A percentile compares a stretch with the other conserved stretches of the same genome.
phyloP scores from a whole-genome alignment of 1,140 invertebrate species.

The Ctenoplectra terminalis region DNA sequence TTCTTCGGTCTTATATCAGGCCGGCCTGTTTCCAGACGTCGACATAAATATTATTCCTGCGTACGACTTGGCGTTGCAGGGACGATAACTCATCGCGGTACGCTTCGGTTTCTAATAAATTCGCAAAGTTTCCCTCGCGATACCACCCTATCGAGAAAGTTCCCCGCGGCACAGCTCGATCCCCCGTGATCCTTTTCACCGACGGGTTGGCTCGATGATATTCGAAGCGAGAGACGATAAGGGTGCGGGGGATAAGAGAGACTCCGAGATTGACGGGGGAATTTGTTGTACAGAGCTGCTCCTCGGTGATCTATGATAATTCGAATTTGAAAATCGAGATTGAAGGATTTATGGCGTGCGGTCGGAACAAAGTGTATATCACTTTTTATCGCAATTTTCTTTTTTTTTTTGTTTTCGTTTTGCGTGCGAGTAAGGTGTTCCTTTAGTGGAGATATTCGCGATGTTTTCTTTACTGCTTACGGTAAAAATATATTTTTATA shows the following conservation, averaged over 20 bases:
- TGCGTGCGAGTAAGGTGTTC: not conserved
- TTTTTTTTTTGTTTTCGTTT: not conserved
- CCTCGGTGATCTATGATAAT: not conserved
- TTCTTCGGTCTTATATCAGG: constrained; percentile 21
- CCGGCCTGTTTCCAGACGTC: not conserved
- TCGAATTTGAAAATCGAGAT: constrained; percentile 3
- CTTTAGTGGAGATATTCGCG: too few species aligned
- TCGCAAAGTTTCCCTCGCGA: constrained; percentile 43
- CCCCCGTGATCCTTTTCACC: not conserved
- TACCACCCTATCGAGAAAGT: constrained; percentile 30
- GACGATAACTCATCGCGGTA: constrained; percentile 43
- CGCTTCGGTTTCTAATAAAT: constrained; percentile 46
- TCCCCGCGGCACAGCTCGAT: not conserved
- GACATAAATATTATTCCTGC: constrained; percentile 41
- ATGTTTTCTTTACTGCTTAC: too few species aligned
- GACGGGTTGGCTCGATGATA: constrained; percentile 23
- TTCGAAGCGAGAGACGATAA: constrained; percentile 20
- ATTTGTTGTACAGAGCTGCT: not conserved
- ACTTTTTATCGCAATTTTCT: not conserved
- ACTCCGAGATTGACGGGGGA: not conserved
- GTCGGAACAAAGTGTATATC: not conserved
- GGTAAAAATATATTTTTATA: too few species aligned
- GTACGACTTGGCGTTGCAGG: not conserved
- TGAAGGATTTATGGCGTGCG: not conserved
- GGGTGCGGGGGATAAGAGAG: not conserved